Percentiles rank a stretch among this genome's conserved stretches.
These are phyloP conservation scores for Istiophorus platypterus DNA, from an alignment of 2,113 vertebrate genomes.

Conservation along the genomic window DNA sequence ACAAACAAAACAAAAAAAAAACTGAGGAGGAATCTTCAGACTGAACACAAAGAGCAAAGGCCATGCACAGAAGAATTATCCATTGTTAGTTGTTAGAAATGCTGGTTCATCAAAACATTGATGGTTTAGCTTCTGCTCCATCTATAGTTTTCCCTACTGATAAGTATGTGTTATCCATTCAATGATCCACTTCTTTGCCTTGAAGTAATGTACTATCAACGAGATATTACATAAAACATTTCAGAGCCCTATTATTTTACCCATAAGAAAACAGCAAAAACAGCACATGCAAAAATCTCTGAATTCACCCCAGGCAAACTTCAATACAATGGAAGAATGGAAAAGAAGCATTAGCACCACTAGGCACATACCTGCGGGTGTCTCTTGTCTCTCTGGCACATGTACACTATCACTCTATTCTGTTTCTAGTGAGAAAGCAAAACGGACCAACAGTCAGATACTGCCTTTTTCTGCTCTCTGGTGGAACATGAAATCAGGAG, in stretches of 20 bases:
- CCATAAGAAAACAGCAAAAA: not conserved
- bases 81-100: constrained; percentile 63
- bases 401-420: constrained; percentile 16
- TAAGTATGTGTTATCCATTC: not conserved
- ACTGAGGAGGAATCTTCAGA: constrained; percentile 58
- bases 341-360: constrained; percentile 58
- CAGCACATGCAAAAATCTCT: constrained; percentile 43
- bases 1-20: constrained; percentile 35
- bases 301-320: constrained; percentile 27
- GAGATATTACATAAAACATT: constrained; percentile 35
- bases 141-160: constrained; percentile 29
- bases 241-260: constrained; percentile 56
- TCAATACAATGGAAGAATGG: constrained; percentile 9
- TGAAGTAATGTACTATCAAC: constrained; percentile 15
- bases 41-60: constrained; percentile 63
- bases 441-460: constrained; percentile 4
- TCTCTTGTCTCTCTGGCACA: constrained; percentile 65
- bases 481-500: constrained; percentile 4
- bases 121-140: constrained; percentile 41
- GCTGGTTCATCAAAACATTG: constrained; percentile 53
- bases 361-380: constrained; percentile 45
- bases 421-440: constrained; percentile 22
- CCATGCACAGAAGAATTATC: constrained; percentile 68
- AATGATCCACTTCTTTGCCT: constrained; percentile 16
- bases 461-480: constrained; percentile 11